Evolutionary conservation across 2,797 vertebrate genomes (phyloP).

Genomic region (Phoxinus dragarum): DNA sequence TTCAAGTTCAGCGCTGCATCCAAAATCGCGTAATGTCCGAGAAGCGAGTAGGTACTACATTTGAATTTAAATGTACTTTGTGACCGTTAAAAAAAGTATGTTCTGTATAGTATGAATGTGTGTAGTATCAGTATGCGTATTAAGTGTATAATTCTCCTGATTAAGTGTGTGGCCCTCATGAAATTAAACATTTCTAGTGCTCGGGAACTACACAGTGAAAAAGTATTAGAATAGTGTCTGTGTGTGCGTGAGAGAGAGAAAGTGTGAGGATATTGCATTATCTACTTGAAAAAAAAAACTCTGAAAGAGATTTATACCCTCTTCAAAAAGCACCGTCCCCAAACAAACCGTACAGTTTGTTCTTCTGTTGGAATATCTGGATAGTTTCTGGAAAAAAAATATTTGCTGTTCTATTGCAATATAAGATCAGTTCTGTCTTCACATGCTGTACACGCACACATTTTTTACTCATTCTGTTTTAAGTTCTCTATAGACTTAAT

Average conservation of each 20-base stretch:
- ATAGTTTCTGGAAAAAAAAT: background rate
- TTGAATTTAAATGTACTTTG: no score
- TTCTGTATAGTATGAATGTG: no score
- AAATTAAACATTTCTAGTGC: background rate
- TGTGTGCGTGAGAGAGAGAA: background rate
- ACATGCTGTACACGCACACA: background rate
- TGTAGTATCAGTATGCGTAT: background rate
- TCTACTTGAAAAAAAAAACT: background rate
- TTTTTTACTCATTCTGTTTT: background rate
- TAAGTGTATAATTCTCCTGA: background rate
- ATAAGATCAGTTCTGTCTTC: background rate
- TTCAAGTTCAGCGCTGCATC: background rate
- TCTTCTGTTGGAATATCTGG: slow-evolving; percentile 18
- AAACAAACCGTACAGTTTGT: slow-evolving; percentile 20
- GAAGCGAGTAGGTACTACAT: no score
- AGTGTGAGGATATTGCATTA: slow-evolving; percentile 17
- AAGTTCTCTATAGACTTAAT: background rate
- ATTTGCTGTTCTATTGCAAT: slow-evolving; percentile 1
- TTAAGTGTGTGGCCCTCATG: background rate
- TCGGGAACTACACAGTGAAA: background rate
- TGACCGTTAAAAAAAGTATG: no score
- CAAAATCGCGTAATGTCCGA: no score
- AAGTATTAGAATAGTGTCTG: background rate
- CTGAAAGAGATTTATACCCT: slow-evolving; percentile 32
- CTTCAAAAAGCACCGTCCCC: background rate